phyloP scores from a whole-genome alignment of 2,113 vertebrate species.

The Gallinago paraguaiae region DNA sequence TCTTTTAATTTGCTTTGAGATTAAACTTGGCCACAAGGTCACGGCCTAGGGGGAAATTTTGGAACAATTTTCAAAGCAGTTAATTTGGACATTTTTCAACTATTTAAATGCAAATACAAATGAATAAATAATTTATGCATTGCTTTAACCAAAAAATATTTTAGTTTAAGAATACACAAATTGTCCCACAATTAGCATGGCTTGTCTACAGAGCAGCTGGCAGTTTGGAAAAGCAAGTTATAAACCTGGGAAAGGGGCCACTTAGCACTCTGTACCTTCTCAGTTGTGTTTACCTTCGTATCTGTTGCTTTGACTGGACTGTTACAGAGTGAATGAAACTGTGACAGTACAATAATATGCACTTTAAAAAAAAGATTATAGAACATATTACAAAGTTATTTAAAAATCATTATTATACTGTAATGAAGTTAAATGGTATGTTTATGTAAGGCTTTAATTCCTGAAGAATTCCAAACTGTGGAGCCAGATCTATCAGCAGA shows the following conservation, averaged over 20 bases:
- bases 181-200: not conserved
- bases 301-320: slow-evolving; percentile 54
- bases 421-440: slow-evolving; percentile 19
- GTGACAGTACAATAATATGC: slow-evolving; percentile 32
- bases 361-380: slow-evolving; percentile 45
- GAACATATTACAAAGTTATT: slow-evolving; percentile 66
- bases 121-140: slow-evolving; percentile 62
- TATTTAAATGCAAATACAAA: slow-evolving; percentile 42
- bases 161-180: not conserved
- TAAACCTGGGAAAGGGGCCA: slow-evolving; percentile 36
- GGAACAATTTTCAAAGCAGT: slow-evolving; percentile 26
- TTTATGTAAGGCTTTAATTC: slow-evolving; percentile 48
- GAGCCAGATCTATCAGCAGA: not conserved
- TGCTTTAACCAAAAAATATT: slow-evolving; percentile 53
- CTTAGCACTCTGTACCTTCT: not conserved
- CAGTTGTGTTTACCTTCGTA: slow-evolving; percentile 20
- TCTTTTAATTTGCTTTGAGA: not conserved
- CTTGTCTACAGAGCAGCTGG: slow-evolving; percentile 44
- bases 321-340: not conserved
- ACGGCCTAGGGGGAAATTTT: not conserved
- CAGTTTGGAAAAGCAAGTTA: slow-evolving; percentile 25
- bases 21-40: slow-evolving; percentile 17
- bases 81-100: slow-evolving; percentile 28
- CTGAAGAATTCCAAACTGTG: slow-evolving; percentile 20
- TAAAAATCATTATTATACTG: slow-evolving; percentile 58